These are phyloP conservation scores for Lissonota sp. DNA, from an alignment of 2,888 invertebrate genomes.

Conservation along the genomic window DNA sequence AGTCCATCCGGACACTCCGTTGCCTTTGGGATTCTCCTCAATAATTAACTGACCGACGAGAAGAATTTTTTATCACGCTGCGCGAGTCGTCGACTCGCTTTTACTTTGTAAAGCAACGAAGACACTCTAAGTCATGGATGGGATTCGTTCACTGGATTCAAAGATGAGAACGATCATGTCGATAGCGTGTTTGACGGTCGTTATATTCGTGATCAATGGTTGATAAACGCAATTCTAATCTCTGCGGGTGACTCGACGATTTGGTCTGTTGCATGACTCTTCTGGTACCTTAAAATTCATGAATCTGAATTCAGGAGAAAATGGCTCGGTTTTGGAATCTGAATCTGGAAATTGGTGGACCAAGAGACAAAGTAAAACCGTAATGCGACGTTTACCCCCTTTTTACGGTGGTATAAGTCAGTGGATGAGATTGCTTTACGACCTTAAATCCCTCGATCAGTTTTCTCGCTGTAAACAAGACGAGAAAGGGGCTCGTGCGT, in stretches of 20 bases:
- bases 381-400: slow-evolving; percentile 5
- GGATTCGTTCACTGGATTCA: neutral
- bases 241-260: neutral
- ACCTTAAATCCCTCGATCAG: slow-evolving; percentile 66
- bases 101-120: too few species aligned
- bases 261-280: neutral
- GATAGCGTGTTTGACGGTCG: neutral
- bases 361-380: neutral
- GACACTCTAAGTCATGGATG: too few species aligned
- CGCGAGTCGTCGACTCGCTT: too few species aligned
- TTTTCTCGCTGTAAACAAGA: slow-evolving; percentile 67
- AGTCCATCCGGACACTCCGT: slow-evolving; percentile 30
- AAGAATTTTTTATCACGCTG: slow-evolving; percentile 26
- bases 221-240: neutral
- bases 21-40: slow-evolving; percentile 33
- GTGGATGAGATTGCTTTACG: slow-evolving; percentile 49
- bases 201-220: neutral
- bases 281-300: neutral
- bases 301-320: slow-evolving; percentile 19
- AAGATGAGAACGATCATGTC: neutral
- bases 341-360: too few species aligned
- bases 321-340: neutral
- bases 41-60: slow-evolving; percentile 48
- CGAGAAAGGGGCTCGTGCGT: slow-evolving; percentile 39
- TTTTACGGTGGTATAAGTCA: slow-evolving; percentile 49